Percentiles rank a stretch among this genome's conserved stretches.
These are phyloP conservation scores for Motacilla tschutschensis DNA, from an alignment of 2,113 vertebrate genomes.

Conservation along the genomic window DNA sequence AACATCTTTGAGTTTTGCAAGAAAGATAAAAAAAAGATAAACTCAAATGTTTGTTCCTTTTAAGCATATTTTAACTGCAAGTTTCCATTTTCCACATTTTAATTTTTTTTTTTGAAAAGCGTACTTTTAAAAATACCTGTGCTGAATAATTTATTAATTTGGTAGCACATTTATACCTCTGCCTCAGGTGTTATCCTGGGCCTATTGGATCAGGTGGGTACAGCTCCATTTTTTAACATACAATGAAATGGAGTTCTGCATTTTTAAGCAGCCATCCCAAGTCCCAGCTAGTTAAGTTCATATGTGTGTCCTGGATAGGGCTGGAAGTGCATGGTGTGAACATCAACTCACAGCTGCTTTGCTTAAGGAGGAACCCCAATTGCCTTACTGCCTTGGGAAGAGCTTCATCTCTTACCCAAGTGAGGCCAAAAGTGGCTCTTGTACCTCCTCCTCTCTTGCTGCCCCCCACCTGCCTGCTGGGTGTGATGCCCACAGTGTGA, in stretches of 20 bases:
- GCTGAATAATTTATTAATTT: not conserved
- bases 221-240: not conserved
- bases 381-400: not conserved
- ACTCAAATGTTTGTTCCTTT: not conserved
- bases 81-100: not conserved
- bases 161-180: not conserved
- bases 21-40: not conserved
- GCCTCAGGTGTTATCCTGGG: not conserved
- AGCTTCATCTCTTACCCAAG: not conserved
- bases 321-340: not conserved
- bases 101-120: not conserved
- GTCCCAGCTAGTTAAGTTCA: not conserved
- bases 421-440: not conserved
- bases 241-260: not conserved
- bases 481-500: not conserved
- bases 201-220: not conserved
- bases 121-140: not conserved
- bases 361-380: not conserved
- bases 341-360: not conserved
- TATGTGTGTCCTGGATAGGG: accelerated
- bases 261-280: not conserved
- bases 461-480: not conserved
- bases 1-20: not conserved
- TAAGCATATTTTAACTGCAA: not conserved
- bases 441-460: not conserved